A percentile compares a stretch with the other conserved stretches of the same genome.
These are phyloP conservation scores for Petrocephalus microphthalmus DNA, from an alignment of 2,113 vertebrate genomes.

Conservation along the genomic window DNA sequence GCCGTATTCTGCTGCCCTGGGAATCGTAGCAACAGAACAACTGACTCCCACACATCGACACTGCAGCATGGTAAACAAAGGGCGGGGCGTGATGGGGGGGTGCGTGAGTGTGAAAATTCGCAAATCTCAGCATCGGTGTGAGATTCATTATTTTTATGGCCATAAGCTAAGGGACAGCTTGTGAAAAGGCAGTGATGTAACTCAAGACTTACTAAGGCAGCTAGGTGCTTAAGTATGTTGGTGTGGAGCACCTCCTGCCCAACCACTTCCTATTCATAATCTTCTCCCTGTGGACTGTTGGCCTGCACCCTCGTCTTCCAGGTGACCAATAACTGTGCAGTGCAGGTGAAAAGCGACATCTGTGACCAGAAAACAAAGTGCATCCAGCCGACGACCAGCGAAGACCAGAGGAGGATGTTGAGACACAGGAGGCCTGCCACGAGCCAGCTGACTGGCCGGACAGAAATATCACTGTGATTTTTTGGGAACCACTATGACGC, in stretches of 20 bases:
- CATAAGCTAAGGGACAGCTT: neutral
- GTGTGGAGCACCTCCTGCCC: neutral
- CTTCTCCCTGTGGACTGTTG: neutral
- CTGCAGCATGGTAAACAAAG: neutral
- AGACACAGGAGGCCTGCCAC: neutral
- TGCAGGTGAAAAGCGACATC: neutral
- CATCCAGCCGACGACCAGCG: neutral
- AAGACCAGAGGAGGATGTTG: neutral
- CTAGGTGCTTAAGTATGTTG: neutral
- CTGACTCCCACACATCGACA: conserved; percentile 12
- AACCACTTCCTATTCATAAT: neutral
- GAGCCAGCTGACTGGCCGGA: neutral
- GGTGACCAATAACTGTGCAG: neutral
- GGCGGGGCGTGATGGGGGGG: neutral
- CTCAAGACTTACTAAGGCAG: neutral
- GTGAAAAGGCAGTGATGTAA: neutral
- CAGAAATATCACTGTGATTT: neutral
- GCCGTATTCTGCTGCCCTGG: too few species aligned
- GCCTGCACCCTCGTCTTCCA: neutral
- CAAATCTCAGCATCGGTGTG: neutral
- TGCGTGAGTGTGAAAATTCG: neutral
- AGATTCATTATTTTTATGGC: neutral
- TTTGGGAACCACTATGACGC: neutral
- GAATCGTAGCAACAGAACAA: neutral
- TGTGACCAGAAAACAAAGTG: neutral